These are phyloP conservation scores for Harpalus rufipes DNA, from an alignment of 2,888 invertebrate genomes.

Conservation along the genomic window DNA sequence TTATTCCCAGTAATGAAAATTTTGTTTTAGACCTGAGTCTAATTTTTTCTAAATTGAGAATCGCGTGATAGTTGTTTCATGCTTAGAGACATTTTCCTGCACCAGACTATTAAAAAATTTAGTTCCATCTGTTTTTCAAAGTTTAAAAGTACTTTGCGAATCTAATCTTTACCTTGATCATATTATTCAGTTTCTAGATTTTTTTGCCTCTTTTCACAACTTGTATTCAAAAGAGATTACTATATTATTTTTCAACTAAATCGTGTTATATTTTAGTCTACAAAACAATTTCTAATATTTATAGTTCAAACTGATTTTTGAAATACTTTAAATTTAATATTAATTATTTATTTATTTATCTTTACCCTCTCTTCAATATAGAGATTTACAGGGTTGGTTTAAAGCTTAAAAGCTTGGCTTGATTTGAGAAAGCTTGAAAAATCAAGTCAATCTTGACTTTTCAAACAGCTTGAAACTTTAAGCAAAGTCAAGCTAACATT, in stretches of 20 bases:
- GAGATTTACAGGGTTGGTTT: too few species aligned
- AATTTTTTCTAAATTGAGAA: neutral
- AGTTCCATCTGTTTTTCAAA: constrained; percentile 2
- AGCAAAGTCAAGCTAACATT: too few species aligned
- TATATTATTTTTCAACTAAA: neutral
- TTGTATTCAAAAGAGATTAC: neutral
- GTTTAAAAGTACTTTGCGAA: neutral
- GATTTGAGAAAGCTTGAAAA: too few species aligned
- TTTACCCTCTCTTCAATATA: too few species aligned
- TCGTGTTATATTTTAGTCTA: neutral
- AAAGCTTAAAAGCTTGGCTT: too few species aligned
- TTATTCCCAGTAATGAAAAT: too few species aligned
- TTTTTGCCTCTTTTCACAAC: neutral
- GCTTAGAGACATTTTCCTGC: neutral
- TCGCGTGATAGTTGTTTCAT: neutral
- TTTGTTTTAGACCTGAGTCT: neutral
- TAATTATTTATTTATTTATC: too few species aligned
- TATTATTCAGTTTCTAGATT: neutral
- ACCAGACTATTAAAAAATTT: constrained; percentile 3
- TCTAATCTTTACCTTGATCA: constrained; percentile 2
- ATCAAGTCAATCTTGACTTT: too few species aligned
- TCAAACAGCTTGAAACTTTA: too few species aligned
- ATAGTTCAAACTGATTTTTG: too few species aligned
- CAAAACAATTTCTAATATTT: too few species aligned
- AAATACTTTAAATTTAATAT: too few species aligned